phyloP scores from a whole-genome alignment of 1,140 invertebrate species.

The Achatina immaculata region DNA sequence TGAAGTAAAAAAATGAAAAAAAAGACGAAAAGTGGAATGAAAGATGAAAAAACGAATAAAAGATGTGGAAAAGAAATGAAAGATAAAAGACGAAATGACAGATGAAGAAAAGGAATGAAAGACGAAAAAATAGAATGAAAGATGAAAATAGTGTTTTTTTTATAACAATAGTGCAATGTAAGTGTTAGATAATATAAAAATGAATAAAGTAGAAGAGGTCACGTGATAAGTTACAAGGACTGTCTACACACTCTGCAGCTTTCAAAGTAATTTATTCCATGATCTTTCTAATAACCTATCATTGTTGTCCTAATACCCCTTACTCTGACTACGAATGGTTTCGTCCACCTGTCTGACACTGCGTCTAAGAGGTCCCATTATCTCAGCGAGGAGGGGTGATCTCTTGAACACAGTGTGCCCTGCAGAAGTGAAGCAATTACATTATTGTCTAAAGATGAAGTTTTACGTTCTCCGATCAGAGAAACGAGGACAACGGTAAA shows the following conservation, averaged over 20 bases:
- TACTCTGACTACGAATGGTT: conserved; percentile 25
- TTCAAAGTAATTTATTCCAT: background rate
- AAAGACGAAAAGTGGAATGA: too few relatives aligned
- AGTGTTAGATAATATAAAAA: background rate
- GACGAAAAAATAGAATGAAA: too few relatives aligned
- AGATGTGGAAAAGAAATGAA: too few relatives aligned
- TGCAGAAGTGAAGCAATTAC: background rate
- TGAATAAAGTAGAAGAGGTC: background rate
- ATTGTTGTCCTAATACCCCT: background rate
- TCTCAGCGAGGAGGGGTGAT: conserved; percentile 32
- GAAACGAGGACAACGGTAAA: too few relatives aligned
- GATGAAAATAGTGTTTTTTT: background rate
- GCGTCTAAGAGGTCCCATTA: conserved; percentile 38
- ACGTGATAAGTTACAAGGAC: background rate
- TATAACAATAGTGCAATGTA: background rate
- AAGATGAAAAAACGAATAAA: too few relatives aligned
- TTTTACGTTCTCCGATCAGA: too few relatives aligned
- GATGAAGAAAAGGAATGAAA: too few relatives aligned
- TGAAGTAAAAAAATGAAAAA: too few relatives aligned
- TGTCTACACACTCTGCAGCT: background rate
- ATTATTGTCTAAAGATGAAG: too few relatives aligned
- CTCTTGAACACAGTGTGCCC: background rate
- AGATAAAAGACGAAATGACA: too few relatives aligned
- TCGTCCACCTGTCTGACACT: conserved; percentile 32
- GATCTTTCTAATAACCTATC: background rate